Conservation (phyloP, 1,140 invertebrate genomes). For the Elysia chlorotica region DNA sequence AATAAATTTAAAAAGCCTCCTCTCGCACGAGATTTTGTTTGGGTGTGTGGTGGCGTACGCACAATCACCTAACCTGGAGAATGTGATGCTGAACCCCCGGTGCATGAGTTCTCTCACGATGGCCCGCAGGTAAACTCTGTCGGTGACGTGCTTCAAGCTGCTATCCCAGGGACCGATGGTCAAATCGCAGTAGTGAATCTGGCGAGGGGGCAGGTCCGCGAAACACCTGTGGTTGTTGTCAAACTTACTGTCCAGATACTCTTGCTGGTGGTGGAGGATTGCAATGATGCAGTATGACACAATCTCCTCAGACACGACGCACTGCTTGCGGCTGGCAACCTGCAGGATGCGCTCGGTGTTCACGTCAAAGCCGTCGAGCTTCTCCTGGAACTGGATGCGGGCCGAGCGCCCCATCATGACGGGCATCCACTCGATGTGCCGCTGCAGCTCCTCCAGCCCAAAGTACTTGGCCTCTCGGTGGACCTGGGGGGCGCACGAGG, state of each 20-base stretch:
- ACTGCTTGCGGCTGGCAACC: not conserved
- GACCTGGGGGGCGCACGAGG: slow-evolving; percentile 29
- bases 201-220: not conserved
- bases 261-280: not conserved
- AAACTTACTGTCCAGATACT: not conserved
- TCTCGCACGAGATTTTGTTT: not conserved
- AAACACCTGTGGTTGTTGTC: not conserved
- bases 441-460: slow-evolving; percentile 40
- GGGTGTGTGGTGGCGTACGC: not conserved
- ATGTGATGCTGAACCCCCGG: not conserved
- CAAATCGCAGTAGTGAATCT: not conserved
- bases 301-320: not conserved
- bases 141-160: not conserved
- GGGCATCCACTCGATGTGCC: slow-evolving; percentile 40
- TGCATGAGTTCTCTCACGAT: not conserved
- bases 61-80: not conserved
- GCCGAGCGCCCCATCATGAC: slow-evolving; percentile 35
- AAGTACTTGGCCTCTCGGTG: slow-evolving; percentile 49
- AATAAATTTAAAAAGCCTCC: not conserved
- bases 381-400: not conserved
- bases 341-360: not conserved
- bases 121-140: not conserved
- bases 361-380: not conserved
- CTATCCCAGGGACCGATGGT: not conserved
- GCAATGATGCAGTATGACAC: not conserved